Base-by-base conservation (phyloP, 30 jellyfish, hydroid and myxozoan species). In the Aurelia coerulea region DNA sequence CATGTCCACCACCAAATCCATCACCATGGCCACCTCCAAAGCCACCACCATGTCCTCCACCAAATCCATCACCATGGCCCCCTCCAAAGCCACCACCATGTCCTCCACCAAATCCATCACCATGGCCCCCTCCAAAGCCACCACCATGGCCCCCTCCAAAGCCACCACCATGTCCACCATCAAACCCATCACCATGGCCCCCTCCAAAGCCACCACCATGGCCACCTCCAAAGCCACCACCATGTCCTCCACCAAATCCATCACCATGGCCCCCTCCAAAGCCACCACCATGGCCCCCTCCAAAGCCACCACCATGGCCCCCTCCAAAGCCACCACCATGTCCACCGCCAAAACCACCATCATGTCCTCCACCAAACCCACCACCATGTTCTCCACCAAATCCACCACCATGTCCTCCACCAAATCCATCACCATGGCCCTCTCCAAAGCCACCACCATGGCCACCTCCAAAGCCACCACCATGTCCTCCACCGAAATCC, bases 131-230 rank as follows among this genome's bases (percentile, higher is more conserved):
- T 13, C 76, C 89, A 46, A 32, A 35, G 13, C 84, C 91, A 23
- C 79, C 84, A 62, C 78, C 70, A 82, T 9, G 76, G 10, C 82
- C 91, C 13, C 63, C 83, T 67, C 74, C 84, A 14, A 52, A 23
- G 6, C 91, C 84, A 81, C 84, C 91, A 69, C 90, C 67, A 58
- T 73, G 86, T 37, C 78, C 79, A 52, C 92, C 90, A 66, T 56
- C 83, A 50, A 71, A 51, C 2, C 92, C 87, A 33, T 80, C 81
- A 19, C 75, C 74, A 15, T 17, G 64, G 16, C 71, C 86, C 8
- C 69, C 86, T 12, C 51, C 32, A 39, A 73, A 19, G 17, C 11
- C 75, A 15, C 73, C 92, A 62, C 78, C 79, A 70, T 16, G 62
- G 46, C 84, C 79, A 71, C 74, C 71, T 14, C 92, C 92, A 54